Conservation (phyloP, 2,888 invertebrate species). For the Gandaritis pyraliata region DNA sequence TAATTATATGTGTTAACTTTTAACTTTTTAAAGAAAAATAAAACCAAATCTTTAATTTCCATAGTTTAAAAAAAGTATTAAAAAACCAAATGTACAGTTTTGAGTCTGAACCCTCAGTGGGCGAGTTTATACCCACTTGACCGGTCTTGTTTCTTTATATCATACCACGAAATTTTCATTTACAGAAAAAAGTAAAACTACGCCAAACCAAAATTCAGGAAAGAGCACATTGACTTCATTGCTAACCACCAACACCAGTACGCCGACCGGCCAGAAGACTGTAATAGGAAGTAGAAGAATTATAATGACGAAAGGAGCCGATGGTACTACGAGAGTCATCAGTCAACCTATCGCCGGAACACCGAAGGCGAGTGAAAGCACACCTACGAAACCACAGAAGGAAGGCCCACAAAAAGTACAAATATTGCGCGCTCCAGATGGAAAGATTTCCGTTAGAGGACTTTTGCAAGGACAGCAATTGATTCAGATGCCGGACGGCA, state of each 20-base stretch:
- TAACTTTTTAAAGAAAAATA: too few species aligned
- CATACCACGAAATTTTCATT: slow-evolving; percentile 36
- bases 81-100: too few species aligned
- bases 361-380: slow-evolving; percentile 56
- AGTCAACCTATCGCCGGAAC: slow-evolving; percentile 82
- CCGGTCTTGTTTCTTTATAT: too few species aligned
- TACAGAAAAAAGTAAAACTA: slow-evolving; percentile 71
- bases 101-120: too few species aligned
- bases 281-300: slow-evolving; percentile 87
- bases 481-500: slow-evolving; percentile 96
- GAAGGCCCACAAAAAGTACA: slow-evolving; percentile 91
- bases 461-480: slow-evolving; percentile 96
- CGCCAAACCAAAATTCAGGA: slow-evolving; percentile 82
- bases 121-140: too few species aligned
- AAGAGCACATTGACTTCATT: slow-evolving; percentile 88
- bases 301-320: slow-evolving; percentile 90
- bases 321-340: slow-evolving; percentile 87
- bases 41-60: too few species aligned
- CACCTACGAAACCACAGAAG: slow-evolving; percentile 67
- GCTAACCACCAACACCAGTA: slow-evolving; percentile 80
- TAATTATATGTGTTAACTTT: too few species aligned
- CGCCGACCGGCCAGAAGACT: slow-evolving; percentile 85
- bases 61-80: too few species aligned
- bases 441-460: slow-evolving; percentile 96
- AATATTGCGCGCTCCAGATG: slow-evolving; percentile 95